Evolutionary conservation across 2,113 vertebrate species (phyloP), one percentile per base, ranked within the genome.

Genomic region (Anguilla rostrata): DNA sequence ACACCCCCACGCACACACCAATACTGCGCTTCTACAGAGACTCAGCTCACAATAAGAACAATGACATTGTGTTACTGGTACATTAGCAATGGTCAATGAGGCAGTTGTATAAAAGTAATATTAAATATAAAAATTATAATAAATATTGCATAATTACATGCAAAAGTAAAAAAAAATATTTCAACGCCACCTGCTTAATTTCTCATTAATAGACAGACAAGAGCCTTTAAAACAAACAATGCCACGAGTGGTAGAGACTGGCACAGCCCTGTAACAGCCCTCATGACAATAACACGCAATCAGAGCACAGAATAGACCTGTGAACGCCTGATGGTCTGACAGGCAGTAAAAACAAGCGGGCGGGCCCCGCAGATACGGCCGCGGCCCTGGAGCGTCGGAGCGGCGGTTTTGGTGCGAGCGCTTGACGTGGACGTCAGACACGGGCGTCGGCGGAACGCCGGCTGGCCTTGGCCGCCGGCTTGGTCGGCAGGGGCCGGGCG

Each of bases 391-490:
- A 34, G 46, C 43, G 14, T 3, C 49, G 56, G 81, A 82, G 26
- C 81, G 34, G 46, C 14, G 43, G 0, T 82, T 49, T 14, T 82
- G 15, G 3, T 0, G 22, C 78, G 60, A 63, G 53, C 7, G 80
- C 57, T 81, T 86, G 78, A 29, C 39, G 75, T 57, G 39, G 1
- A 5, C 9, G 78, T n/a, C 9, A 39, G 39, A 39, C 40, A 39
- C 34, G 34, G 79, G 20, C 39, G 49, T 39, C n/a, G 78, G 12
- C 53, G 81, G 86, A 15, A 40, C 43, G 15, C 18, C 57, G 46
- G 20, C n/a, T 82, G 79, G 22, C 79, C 56, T 82, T 81, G 75
- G 83, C 18, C 15, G n/a, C n/a, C n/a, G n/a, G n/a, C n/a, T n/a
- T n/a, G 82, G 84, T 53, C 14, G 14, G 5, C 22, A 7, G 15